Conservation (phyloP, 2,113 vertebrate genomes). For the Myanophis thanlyinensis region DNA sequence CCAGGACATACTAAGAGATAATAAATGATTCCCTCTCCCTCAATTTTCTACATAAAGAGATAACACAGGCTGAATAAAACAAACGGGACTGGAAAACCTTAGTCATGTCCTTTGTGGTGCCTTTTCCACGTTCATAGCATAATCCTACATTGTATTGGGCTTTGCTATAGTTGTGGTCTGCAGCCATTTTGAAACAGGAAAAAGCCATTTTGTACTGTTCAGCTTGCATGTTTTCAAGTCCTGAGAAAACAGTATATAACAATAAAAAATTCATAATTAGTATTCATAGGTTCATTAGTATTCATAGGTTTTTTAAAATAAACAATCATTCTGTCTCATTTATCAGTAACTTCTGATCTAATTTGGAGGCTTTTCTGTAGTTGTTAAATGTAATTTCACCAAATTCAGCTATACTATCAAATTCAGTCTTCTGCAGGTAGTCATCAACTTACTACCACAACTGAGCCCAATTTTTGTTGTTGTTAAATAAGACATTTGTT, state of each 20-base stretch:
- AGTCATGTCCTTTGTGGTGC: slow-evolving; percentile 73
- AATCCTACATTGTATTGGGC: slow-evolving; percentile 91
- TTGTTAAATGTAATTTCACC: not conserved
- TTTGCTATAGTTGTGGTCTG: slow-evolving; percentile 85
- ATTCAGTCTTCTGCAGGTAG: not conserved
- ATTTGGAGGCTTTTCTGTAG: not conserved
- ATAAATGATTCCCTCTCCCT: not conserved
- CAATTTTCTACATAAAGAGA: not conserved
- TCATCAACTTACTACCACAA: not conserved
- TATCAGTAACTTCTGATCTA: too few species aligned
- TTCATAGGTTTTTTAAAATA: not conserved
- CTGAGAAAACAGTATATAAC: slow-evolving; percentile 61
- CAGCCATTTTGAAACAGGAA: slow-evolving; percentile 84
- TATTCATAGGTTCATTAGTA: not conserved
- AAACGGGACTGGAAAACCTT: slow-evolving; percentile 68
- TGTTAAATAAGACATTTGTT: not conserved
- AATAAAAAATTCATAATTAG: not conserved
- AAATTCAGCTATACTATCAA: not conserved
- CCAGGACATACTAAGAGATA: not conserved
- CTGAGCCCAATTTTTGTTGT: not conserved
- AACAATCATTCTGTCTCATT: not conserved
- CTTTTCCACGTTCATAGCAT: slow-evolving; percentile 88
- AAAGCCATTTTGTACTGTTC: slow-evolving; percentile 74
- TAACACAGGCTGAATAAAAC: not conserved
- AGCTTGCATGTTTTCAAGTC: slow-evolving; percentile 77